phyloP scores from a whole-genome alignment of 2,888 invertebrate species.

The Thereva unica region DNA sequence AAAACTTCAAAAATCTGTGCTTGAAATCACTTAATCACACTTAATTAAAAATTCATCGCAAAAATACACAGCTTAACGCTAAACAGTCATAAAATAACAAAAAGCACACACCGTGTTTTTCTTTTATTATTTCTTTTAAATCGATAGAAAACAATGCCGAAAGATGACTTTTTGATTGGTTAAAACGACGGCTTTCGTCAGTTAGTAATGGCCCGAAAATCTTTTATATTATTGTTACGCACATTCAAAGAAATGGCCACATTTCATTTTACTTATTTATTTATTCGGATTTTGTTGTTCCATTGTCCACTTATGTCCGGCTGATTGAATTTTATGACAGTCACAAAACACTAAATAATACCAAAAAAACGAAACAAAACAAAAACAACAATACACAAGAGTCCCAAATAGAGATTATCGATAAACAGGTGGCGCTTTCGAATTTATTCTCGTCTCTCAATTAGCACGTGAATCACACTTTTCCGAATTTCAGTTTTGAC shows the following conservation, averaged over 20 bases:
- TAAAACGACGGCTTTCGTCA: constrained; percentile 1
- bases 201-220: background rate
- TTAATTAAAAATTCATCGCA: constrained; percentile 5
- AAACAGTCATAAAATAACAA: background rate
- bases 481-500: too few relatives aligned
- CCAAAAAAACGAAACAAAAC: constrained; percentile 5
- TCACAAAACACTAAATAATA: background rate
- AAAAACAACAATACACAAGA: constrained; percentile 4
- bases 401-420: background rate
- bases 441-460: background rate
- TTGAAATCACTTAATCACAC: background rate
- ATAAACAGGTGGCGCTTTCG: constrained; percentile 20
- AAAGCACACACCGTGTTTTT: background rate
- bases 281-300: background rate
- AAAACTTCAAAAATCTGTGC: background rate
- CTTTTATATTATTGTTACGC: background rate
- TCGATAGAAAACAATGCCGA: constrained; percentile 1
- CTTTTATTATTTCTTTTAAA: background rate
- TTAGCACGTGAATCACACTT: too few relatives aligned
- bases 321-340: constrained; percentile 27
- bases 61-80: background rate
- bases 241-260: background rate
- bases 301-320: constrained; percentile 22
- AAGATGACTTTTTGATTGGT: constrained; percentile 3
- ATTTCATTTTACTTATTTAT: constrained; percentile 10